phyloP scores from a whole-genome alignment of 23 tunicate genomes.

The Styela clava region DNA sequence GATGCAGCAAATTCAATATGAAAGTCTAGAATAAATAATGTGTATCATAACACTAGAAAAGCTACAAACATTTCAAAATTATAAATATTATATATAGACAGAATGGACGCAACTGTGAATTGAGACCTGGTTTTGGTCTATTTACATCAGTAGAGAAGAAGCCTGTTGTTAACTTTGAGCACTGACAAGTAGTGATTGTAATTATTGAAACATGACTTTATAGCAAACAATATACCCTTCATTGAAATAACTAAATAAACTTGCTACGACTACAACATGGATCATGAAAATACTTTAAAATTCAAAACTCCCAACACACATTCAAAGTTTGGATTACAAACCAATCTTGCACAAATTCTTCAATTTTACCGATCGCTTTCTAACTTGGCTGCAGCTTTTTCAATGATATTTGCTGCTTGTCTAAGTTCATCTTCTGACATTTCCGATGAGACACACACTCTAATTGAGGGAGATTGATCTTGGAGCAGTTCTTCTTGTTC shows the following conservation, averaged over 20 bases:
- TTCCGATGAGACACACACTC: slow-evolving; percentile 60
- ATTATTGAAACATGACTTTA: not conserved
- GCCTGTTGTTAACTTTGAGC: not conserved
- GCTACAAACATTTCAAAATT: not conserved
- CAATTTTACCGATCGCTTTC: not conserved
- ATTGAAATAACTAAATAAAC: not conserved
- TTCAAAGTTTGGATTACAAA: not conserved
- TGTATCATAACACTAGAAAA: not conserved
- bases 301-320: not conserved
- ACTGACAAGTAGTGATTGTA: not conserved
- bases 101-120: not conserved
- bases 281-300: not conserved
- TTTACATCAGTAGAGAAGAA: too few species aligned
- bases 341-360: not conserved
- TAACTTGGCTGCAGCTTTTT: slow-evolving; percentile 29
- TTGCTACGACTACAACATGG: not conserved
- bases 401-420: slow-evolving; percentile 31
- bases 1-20: not conserved
- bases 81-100: not conserved
- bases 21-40: not conserved
- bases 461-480: slow-evolving; percentile 63
- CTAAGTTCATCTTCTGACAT: slow-evolving; percentile 65
- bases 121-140: too few species aligned
- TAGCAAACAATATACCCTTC: not conserved
- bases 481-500: slow-evolving; percentile 39